Evolutionary conservation across 2,888 invertebrate species (phyloP).

Genomic region (Calameuta idolon): DNA sequence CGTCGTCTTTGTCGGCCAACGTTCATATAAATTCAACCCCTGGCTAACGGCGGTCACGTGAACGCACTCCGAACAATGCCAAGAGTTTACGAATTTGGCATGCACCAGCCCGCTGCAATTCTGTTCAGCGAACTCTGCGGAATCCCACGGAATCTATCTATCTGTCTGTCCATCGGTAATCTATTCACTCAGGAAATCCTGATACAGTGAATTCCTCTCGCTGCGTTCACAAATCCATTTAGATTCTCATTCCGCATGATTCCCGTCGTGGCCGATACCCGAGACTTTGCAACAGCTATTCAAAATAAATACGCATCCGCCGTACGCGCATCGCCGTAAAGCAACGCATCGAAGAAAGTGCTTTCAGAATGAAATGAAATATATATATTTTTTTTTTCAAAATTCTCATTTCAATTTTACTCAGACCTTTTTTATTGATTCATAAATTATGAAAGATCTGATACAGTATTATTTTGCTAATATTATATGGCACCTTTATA

Average conservation of each 20-base stretch:
- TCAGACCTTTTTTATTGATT: not conserved
- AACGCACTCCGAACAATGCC: not conserved
- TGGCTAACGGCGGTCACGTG: not conserved
- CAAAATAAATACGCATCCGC: not conserved
- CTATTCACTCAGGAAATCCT: constrained; percentile 40
- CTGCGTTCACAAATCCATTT: not conserved
- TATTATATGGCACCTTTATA: not conserved
- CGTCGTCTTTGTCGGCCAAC: not conserved
- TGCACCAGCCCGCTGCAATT: not conserved
- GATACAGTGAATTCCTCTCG: constrained; percentile 5
- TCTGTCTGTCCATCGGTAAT: constrained; percentile 37
- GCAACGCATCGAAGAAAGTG: not conserved
- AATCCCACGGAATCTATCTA: constrained; percentile 32
- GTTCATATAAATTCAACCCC: not conserved
- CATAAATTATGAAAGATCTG: not conserved
- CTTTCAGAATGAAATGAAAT: not conserved
- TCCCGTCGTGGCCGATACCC: not conserved
- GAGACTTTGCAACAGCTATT: not conserved
- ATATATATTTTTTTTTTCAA: not conserved
- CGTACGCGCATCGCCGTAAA: not conserved
- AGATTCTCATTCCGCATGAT: not conserved
- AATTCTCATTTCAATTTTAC: not conserved
- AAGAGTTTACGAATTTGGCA: not conserved
- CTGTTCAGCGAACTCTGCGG: constrained; percentile 10
- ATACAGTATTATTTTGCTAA: not conserved